phyloP scores from a whole-genome alignment of 2,797 vertebrate species.

The Phataginus tetradactyla region DNA sequence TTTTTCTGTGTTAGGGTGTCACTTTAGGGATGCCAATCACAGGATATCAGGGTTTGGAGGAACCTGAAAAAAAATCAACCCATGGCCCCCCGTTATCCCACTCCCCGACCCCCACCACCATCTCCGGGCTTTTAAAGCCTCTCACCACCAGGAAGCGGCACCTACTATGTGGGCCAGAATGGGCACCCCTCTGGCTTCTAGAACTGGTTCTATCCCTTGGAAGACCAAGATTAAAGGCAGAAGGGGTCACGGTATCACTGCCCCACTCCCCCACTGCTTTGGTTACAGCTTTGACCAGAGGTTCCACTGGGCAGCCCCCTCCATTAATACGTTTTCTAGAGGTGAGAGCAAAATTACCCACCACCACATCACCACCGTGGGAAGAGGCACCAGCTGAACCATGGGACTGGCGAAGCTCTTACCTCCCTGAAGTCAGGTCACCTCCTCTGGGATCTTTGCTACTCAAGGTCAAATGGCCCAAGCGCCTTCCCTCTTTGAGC shows the following conservation, averaged over 20 bases:
- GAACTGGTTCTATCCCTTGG: not conserved
- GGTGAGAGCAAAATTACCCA: not conserved
- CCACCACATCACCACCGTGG: not conserved
- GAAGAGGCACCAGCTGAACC: too few relatives aligned
- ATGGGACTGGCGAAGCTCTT: not conserved
- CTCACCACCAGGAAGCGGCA: not conserved
- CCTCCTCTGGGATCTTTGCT: not conserved
- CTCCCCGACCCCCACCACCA: not conserved
- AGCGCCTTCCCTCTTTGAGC: not conserved
- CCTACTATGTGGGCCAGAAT: not conserved
- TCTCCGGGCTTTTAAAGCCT: not conserved
- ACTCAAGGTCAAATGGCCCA: not conserved
- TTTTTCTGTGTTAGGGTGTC: constrained; percentile 31
- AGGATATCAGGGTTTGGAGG: not conserved
- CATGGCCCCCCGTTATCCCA: fast-evolving
- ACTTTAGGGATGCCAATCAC: not conserved
- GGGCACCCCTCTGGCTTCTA: not conserved
- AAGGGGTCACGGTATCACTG: fast-evolving
- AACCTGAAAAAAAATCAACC: not conserved
- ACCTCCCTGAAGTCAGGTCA: not conserved
- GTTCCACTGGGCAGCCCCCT: not conserved
- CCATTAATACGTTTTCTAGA: not conserved
- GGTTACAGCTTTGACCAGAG: not conserved
- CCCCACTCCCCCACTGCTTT: not conserved
- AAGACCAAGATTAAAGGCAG: not conserved